These are phyloP conservation scores for Atta texana DNA, from an alignment of 1,140 invertebrate genomes.

Conservation along the genomic window DNA sequence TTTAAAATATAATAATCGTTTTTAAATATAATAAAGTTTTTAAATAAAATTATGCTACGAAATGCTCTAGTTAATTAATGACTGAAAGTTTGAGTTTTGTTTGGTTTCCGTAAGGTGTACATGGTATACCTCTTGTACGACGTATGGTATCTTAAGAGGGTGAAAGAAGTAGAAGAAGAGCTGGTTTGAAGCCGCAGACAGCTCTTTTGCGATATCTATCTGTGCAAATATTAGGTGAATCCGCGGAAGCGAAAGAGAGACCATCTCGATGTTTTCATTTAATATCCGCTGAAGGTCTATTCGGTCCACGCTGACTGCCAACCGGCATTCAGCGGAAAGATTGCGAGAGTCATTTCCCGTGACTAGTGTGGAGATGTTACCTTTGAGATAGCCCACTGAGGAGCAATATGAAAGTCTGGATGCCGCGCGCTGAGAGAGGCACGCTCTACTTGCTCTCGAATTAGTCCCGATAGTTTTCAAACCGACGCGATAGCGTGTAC, in stretches of 20 bases:
- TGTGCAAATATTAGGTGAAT: conserved; percentile 83
- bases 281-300: conserved; percentile 82
- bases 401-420: conserved; percentile 55
- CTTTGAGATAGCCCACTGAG: conserved; percentile 82
- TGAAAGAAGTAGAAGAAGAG: conserved; percentile 42
- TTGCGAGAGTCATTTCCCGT: conserved; percentile 85
- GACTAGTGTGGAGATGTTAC: conserved; percentile 83
- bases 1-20: not conserved
- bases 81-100: not conserved
- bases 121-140: conserved; percentile 45
- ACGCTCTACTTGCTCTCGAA: conserved; percentile 30
- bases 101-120: not conserved
- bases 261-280: conserved; percentile 84
- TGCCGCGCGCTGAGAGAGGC: conserved; percentile 44
- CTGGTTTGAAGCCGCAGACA: conserved; percentile 74
- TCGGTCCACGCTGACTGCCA: conserved; percentile 73
- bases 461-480: conserved; percentile 9
- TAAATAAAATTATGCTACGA: not conserved
- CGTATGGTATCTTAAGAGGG: conserved; percentile 55
- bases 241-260: conserved; percentile 60
- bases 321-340: conserved; percentile 83
- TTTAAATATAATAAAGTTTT: not conserved
- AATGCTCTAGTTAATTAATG: not conserved
- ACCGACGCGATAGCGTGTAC: not conserved
- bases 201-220: conserved; percentile 83